Base-by-base conservation (phyloP, 2,113 vertebrate species). In the Piaya cayana region DNA sequence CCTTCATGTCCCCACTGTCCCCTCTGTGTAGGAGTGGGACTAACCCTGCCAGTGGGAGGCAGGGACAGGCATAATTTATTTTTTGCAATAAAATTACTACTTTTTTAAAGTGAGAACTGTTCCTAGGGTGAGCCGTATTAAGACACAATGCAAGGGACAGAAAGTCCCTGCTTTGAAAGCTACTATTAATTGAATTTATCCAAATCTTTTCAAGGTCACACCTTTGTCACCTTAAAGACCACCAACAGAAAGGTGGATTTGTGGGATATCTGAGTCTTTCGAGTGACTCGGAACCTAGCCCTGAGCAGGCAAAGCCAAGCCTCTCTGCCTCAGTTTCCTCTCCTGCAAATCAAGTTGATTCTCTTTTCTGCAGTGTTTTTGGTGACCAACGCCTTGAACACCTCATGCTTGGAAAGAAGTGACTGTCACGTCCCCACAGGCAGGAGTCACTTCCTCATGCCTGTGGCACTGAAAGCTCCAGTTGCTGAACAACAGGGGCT, bases 361-460 rank as follows among this genome's bases (percentile, higher is more conserved):
- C 29, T 71, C 58, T 90, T 47, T 59, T 43, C 70, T 25, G 74
- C 8, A 72, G 58, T 1, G 4, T 76, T 93, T 86, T 82, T 69
- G 65, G 58, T 27, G 70, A 64, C 65, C 86, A 91, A 86, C 22
- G 3, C 86, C 92, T 74, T 22, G 82, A 90, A 76, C 65, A 71
- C 39, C 34, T 91, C 0, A 26, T 85, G 39, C 87, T 55, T 0
- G 2, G 34, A 15, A 22, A 63, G 71, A 27, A 83, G 53, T 0
- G 22, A 11, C 58, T 68, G 81, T 88, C 91, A 82, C n/a, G 53
- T 89, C 89, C 91, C 45, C 0, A 0, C 0, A 12, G 81, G 56
- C 22, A 26, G 62, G 39, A 86, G 65, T 58, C 37, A 76, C 67
- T 96, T 96, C 94, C 94, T 95, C 90, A 37, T 95, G 93, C 93